These are phyloP conservation scores for Zootoca vivipara DNA, from an alignment of 2,113 vertebrate species.

Conservation along the genomic window DNA sequence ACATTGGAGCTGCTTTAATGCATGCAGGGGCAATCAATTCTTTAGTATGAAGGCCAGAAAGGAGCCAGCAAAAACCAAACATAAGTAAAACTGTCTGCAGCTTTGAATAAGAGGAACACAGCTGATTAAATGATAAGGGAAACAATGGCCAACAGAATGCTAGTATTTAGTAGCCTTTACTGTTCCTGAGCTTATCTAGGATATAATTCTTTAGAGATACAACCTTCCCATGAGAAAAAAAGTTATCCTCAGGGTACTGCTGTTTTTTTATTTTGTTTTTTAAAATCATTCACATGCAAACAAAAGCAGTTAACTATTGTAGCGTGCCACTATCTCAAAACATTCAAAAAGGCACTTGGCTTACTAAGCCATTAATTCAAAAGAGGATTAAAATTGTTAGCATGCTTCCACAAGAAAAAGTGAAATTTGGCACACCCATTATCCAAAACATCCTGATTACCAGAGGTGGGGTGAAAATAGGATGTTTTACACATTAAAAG, in stretches of 20 bases:
- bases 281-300: conserved; percentile 63
- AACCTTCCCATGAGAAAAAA: conserved; percentile 68
- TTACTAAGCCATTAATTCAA: neutral
- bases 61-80: conserved; percentile 47
- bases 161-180: conserved; percentile 49
- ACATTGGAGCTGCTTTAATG: neutral
- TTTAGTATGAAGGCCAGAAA: conserved; percentile 30
- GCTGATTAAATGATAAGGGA: conserved; percentile 35
- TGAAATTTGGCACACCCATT: neutral
- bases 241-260: conserved; percentile 33
- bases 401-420: neutral
- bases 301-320: conserved; percentile 61
- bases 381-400: neutral
- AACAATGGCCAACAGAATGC: conserved; percentile 60
- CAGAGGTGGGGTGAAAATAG: neutral
- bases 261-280: conserved; percentile 62
- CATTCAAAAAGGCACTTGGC: conserved; percentile 2
- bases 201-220: conserved; percentile 58
- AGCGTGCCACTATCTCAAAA: conserved; percentile 54
- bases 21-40: conserved; percentile 38
- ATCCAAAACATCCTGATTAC: neutral
- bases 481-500: neutral
- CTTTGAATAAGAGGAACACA: conserved; percentile 44
- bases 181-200: conserved; percentile 47
- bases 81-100: conserved; percentile 37